Conservation (phyloP, 2,888 invertebrate genomes). For the Sericinus montela region DNA sequence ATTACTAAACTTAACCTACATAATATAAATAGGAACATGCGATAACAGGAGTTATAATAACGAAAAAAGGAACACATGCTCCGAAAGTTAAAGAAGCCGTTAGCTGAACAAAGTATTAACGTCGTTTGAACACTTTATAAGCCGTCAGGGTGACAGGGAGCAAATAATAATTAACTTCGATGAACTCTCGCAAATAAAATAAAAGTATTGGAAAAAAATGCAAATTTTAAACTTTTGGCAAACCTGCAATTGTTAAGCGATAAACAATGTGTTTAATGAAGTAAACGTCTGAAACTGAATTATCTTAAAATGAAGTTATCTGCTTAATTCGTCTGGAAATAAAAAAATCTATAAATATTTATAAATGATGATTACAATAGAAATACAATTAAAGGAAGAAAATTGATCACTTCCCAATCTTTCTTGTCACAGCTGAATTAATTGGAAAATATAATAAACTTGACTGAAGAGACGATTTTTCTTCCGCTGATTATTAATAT, state of each 20-base stretch:
- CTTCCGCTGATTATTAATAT: slow-evolving; percentile 5
- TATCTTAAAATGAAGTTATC: slow-evolving; percentile 34
- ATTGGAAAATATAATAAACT: neutral
- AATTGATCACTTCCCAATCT: slow-evolving; percentile 7
- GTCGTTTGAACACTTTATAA: slow-evolving; percentile 25
- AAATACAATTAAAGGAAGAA: slow-evolving; percentile 10
- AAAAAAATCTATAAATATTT: slow-evolving; percentile 29
- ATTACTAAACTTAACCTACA: slow-evolving; percentile 3
- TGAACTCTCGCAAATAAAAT: slow-evolving; percentile 40
- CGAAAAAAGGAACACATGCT: slow-evolving; percentile 40
- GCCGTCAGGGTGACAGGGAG: slow-evolving; percentile 42
- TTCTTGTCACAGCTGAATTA: neutral
- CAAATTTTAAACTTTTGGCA: slow-evolving; percentile 78
- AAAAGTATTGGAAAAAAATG: slow-evolving; percentile 73
- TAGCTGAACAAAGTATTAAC: slow-evolving; percentile 14
- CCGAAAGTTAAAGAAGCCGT: slow-evolving; percentile 28
- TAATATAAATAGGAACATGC: slow-evolving; percentile 12
- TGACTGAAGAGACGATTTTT: neutral
- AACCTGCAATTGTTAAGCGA: slow-evolving; percentile 79
- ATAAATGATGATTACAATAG: neutral
- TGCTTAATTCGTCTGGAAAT: slow-evolving; percentile 44
- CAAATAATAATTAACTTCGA: slow-evolving; percentile 38
- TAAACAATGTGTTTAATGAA: slow-evolving; percentile 32
- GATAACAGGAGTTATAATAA: slow-evolving; percentile 21
- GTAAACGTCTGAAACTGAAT: slow-evolving; percentile 25